A percentile compares a stretch with the other conserved stretches of the same genome.
phyloP scores from a whole-genome alignment of 2,888 invertebrate genomes.

The Catocala fraxini region DNA sequence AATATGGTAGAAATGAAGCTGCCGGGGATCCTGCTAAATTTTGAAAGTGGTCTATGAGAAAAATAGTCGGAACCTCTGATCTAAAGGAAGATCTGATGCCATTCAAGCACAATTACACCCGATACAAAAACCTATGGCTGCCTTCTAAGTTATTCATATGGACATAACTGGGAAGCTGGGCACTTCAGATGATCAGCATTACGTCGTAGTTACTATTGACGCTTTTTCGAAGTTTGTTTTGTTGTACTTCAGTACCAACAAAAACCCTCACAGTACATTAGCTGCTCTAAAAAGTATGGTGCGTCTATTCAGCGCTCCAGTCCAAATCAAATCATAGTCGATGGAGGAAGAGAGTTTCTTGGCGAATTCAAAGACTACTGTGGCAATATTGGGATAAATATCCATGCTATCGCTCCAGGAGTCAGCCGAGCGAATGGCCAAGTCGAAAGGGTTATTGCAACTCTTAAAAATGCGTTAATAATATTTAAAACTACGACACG shows the following conservation, averaged over 20 bases:
- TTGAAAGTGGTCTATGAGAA: too few relatives aligned
- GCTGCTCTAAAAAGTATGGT: too few relatives aligned
- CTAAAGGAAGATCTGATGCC: constrained; percentile 37
- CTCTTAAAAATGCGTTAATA: not conserved
- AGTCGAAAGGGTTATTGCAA: constrained; percentile 35
- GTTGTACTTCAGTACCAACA: too few relatives aligned
- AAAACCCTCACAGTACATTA: too few relatives aligned
- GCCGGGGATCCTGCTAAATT: too few relatives aligned
- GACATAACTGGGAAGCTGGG: too few relatives aligned
- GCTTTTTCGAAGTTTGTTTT: constrained; percentile 34
- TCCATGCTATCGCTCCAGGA: constrained; percentile 34
- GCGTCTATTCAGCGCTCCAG: not conserved
- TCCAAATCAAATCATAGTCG: constrained; percentile 24
- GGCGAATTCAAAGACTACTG: constrained; percentile 13
- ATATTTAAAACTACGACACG: too few relatives aligned
- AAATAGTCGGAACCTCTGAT: too few relatives aligned
- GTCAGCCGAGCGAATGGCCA: constrained; percentile 37
- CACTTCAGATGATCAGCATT: constrained; percentile 10
- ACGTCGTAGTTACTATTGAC: constrained; percentile 23
- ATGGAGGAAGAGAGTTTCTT: constrained; percentile 25
- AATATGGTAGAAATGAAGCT: too few relatives aligned
- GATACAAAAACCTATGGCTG: constrained; percentile 29
- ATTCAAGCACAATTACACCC: constrained; percentile 17
- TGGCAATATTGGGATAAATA: constrained; percentile 19
- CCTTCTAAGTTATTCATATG: too few relatives aligned